These are phyloP conservation scores for Brachypteracias leptosomus DNA, from an alignment of 2,113 vertebrate species.

Conservation along the genomic window DNA sequence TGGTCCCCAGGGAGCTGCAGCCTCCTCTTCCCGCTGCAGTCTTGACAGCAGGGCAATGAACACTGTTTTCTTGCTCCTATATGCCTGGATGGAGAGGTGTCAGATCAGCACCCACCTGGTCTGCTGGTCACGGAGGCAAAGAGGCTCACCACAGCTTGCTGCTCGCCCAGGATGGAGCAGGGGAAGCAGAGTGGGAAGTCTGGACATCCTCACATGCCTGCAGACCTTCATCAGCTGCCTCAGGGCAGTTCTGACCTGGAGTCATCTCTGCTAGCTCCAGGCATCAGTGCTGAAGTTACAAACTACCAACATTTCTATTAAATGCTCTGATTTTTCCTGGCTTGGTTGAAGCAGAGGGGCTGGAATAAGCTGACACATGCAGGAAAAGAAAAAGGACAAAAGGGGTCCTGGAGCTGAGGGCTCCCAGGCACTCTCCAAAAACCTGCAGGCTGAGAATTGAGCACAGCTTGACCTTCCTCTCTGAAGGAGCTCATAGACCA, in stretches of 20 bases:
- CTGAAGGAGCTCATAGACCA: neutral
- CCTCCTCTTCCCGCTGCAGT: neutral
- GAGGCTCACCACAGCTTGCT: neutral
- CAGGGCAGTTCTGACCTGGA: neutral
- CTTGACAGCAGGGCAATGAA: neutral
- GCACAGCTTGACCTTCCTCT: neutral
- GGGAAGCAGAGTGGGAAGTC: neutral
- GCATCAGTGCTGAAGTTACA: neutral
- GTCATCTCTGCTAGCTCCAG: neutral
- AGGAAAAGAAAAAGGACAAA: neutral
- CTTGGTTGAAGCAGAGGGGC: neutral
- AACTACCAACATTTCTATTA: neutral
- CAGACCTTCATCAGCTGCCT: neutral
- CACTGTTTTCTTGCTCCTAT: neutral
- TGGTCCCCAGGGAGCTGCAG: neutral
- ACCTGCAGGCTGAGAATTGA: neutral
- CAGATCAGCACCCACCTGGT: neutral
- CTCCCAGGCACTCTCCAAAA: neutral
- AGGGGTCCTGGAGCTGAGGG: neutral
- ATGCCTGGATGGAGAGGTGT: accelerated
- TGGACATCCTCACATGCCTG: neutral
- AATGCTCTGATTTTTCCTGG: neutral
- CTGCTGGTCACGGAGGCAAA: accelerated
- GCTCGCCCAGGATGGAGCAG: accelerated
- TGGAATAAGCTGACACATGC: neutral